Percentiles rank a stretch among this genome's conserved stretches.
Evolutionary conservation across 2,797 vertebrate species (phyloP).

Genomic region (Diplodus sargus): DNA sequence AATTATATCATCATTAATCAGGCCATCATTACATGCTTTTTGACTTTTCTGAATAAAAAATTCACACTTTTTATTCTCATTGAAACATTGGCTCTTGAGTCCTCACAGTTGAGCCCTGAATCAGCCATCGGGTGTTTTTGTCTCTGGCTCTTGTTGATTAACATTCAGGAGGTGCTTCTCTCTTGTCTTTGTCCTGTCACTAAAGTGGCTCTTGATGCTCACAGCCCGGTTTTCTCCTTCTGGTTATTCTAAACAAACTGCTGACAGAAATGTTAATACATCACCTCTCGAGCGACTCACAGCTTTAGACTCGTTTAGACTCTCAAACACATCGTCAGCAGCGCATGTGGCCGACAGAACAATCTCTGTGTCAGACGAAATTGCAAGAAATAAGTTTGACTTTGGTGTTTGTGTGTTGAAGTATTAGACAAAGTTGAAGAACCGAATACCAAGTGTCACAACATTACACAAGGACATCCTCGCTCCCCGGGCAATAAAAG

Average conservation of each 20-base stretch:
- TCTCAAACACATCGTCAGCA: neutral
- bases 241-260: slow-evolving; percentile 34
- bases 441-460: slow-evolving; percentile 1
- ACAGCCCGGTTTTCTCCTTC: slow-evolving; percentile 23
- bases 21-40: neutral
- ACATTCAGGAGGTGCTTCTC: slow-evolving; percentile 40
- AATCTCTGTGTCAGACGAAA: neutral
- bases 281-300: neutral
- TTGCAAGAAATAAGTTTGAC: neutral
- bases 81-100: neutral
- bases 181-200: slow-evolving; percentile 40
- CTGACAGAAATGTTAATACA: slow-evolving; percentile 55
- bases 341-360: neutral
- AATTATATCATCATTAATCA: neutral
- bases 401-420: neutral
- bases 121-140: neutral
- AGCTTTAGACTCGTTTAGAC: neutral
- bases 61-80: neutral
- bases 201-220: slow-evolving; percentile 39
- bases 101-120: neutral
- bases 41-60: neutral
- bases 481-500: slow-evolving; percentile 29
- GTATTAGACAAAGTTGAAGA: neutral
- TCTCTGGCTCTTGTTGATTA: slow-evolving; percentile 28
- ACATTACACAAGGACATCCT: slow-evolving; percentile 27